Conservation (phyloP, 2,113 vertebrate genomes). For the Ammospiza nelsoni region DNA sequence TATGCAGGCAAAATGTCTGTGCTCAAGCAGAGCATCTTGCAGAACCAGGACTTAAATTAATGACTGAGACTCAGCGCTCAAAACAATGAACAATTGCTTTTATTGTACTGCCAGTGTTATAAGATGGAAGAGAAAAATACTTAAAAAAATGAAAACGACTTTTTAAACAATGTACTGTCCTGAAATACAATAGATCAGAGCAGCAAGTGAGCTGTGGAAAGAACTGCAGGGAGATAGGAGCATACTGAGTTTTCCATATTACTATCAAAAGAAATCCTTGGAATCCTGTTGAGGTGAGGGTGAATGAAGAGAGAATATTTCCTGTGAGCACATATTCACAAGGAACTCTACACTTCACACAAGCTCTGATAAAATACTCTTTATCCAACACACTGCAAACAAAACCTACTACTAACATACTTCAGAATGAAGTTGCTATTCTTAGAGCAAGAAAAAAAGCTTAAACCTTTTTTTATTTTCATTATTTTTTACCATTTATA, state of each 20-base stretch:
- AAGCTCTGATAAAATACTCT: not conserved
- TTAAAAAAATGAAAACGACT: not conserved
- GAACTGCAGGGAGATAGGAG: not conserved
- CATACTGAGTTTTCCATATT: not conserved
- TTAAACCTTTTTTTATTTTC: not conserved
- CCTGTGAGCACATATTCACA: not conserved
- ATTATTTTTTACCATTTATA: not conserved
- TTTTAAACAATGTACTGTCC: conserved; percentile 1
- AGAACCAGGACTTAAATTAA: not conserved
- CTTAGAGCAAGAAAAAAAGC: not conserved
- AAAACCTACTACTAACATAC: not conserved
- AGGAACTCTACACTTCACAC: not conserved
- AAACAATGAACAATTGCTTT: not conserved
- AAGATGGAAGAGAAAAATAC: not conserved
- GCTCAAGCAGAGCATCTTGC: not conserved
- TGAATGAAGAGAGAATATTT: not conserved
- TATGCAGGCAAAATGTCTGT: not conserved
- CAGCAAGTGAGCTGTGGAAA: not conserved
- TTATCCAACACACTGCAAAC: not conserved
- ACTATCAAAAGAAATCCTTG: not conserved
- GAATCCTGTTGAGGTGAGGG: not conserved
- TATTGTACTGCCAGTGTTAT: not conserved
- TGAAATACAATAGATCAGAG: not conserved
- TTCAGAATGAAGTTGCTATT: not conserved
- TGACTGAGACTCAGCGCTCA: not conserved